Evolutionary conservation across 2,113 vertebrate species (phyloP), one percentile per base, ranked within the genome.

Genomic region (Erinaceus europaeus): DNA sequence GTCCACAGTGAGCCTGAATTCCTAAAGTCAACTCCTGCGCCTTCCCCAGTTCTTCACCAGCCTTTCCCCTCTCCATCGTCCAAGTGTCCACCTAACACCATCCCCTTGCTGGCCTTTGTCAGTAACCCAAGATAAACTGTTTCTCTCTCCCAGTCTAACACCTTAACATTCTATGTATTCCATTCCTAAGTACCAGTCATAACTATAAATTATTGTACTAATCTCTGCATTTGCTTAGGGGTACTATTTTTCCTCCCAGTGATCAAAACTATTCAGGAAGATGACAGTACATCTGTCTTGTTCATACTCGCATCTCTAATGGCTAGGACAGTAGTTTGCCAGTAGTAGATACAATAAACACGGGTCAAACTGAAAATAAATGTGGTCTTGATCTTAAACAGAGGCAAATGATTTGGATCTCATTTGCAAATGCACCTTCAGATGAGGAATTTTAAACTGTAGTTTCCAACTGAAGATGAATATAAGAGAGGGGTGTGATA

Each of bases 401-500:
- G 76, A 88, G 46, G 52, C 46, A 38, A 79, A 69, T 25, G 5
- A 40, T n/a, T 4, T 3, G n/a, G n/a, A 17, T 27, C 44, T 50
- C n/a, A 29, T 1, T 29, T 36, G 50, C 9, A 72, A 75, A 91
- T 1, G 4, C 6, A n/a, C 34, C 13, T 72, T 9, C 1, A 21
- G 48, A 38, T 21, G 36, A 36, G 32, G 74, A 20, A 42, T 17
- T 17, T 38, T 10, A 44, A 84, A 50, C n/a, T 50, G 1, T 1
- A 42, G 36, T 23, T 65, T 52, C 32, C 8, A n/a, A 44, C 50
- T 21, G 25, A 76, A 40, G 57, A 53, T 20, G 27, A 27, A 18
- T n/a, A 27, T 0, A 10, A 36, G 36, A 44, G 18, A 9, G 2
- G 9, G 8, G n/a, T n/a, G n/a, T 2, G 9, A 1, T 0, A 27